phyloP scores from a whole-genome alignment of 2,113 vertebrate genomes.

The Pardalotus punctatus region DNA sequence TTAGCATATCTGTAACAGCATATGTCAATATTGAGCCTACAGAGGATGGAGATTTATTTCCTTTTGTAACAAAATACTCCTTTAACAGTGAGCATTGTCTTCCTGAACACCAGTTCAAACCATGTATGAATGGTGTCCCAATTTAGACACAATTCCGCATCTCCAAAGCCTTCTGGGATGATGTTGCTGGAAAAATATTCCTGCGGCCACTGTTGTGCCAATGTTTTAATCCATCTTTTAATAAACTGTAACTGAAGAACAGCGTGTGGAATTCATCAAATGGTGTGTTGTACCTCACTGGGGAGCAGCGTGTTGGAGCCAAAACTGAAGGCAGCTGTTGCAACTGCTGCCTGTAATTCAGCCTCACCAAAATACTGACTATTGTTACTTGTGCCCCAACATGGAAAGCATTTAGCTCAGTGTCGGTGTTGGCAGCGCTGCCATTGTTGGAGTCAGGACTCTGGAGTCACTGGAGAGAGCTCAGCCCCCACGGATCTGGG shows the following conservation, averaged over 20 bases:
- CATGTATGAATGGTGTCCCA: slow-evolving; percentile 16
- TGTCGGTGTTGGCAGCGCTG: slow-evolving; percentile 31
- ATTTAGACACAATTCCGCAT: slow-evolving; percentile 41
- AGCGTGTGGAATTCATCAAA: slow-evolving; percentile 67
- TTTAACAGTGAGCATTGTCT: slow-evolving; percentile 12
- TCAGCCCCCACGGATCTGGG: background rate
- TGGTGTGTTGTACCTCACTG: slow-evolving; percentile 49
- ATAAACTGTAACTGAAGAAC: slow-evolving; percentile 72
- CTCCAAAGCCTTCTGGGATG: slow-evolving; percentile 48
- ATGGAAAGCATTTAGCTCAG: slow-evolving; percentile 65
- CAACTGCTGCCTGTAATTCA: slow-evolving; percentile 51
- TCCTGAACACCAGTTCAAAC: slow-evolving; percentile 37
- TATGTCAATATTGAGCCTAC: background rate
- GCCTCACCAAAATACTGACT: slow-evolving; percentile 67
- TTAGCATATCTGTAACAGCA: background rate
- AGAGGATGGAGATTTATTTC: background rate
- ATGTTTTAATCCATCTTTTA: slow-evolving; percentile 75
- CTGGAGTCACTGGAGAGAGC: background rate
- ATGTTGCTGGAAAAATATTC: slow-evolving; percentile 70
- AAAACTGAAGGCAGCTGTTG: slow-evolving; percentile 68
- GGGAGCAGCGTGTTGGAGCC: slow-evolving; percentile 58
- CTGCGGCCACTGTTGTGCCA: slow-evolving; percentile 55
- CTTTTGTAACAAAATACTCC: background rate
- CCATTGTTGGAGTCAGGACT: slow-evolving; percentile 26
- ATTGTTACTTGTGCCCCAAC: slow-evolving; percentile 55